Evolutionary conservation across 30 jellyfish, hydroid and myxozoan genomes (phyloP).

Genomic region (Turritopsis rubra): DNA sequence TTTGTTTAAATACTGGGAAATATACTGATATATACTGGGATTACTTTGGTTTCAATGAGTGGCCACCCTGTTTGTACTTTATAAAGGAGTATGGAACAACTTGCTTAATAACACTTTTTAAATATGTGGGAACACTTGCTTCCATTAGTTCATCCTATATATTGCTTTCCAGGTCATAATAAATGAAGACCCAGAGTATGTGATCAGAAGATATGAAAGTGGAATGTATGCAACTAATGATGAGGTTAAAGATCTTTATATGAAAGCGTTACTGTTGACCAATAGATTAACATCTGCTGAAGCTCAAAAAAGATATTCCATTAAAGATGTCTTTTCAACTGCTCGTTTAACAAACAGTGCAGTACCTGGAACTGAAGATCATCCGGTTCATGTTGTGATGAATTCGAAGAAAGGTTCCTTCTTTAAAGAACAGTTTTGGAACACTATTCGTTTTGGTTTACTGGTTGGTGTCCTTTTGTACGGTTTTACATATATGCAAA

Average conservation of each 20-base stretch:
- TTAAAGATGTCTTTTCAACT: neutral
- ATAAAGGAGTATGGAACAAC: too few relatives aligned
- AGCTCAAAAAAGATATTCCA: constrained; percentile 17
- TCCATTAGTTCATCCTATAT: neutral
- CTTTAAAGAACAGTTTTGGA: constrained; percentile 77
- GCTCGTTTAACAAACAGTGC: neutral
- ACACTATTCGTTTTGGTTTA: constrained; percentile 50
- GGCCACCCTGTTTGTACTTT: too few relatives aligned
- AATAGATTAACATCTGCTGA: constrained; percentile 26
- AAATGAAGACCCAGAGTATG: constrained; percentile 93
- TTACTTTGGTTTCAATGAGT: too few relatives aligned
- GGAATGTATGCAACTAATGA: constrained; percentile 78
- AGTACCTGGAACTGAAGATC: constrained; percentile 72
- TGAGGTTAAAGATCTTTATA: constrained; percentile 58
- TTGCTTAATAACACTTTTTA: too few relatives aligned
- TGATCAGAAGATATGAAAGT: constrained; percentile 68
- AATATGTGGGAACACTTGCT: too few relatives aligned
- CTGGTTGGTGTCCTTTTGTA: constrained; percentile 19
- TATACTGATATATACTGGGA: too few relatives aligned
- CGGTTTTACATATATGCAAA: constrained; percentile 4
- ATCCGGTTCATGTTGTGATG: constrained; percentile 86
- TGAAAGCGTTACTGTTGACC: constrained; percentile 57
- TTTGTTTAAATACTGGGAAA: too few relatives aligned
- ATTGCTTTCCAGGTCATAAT: constrained; percentile 50
- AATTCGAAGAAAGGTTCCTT: constrained; percentile 70